These are phyloP conservation scores for Dolomedes plantarius DNA, from an alignment of 2,888 invertebrate genomes.

Conservation along the genomic window DNA sequence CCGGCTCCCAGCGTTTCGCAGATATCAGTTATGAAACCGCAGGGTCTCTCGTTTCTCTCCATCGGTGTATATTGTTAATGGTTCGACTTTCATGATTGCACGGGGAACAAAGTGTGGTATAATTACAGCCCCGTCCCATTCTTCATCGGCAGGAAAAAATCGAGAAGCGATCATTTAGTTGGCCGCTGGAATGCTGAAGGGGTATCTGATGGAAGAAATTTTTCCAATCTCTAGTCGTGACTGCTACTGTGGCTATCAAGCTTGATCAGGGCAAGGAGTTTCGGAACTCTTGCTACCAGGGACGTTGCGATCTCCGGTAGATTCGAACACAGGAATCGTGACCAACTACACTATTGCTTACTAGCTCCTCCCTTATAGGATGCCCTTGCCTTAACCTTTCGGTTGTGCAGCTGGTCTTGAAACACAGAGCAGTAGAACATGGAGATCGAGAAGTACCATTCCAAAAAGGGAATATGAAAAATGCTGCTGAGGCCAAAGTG, in stretches of 20 bases:
- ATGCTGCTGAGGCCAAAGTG: conserved; percentile 59
- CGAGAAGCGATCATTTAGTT: conserved; percentile 38
- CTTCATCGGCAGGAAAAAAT: conserved; percentile 38
- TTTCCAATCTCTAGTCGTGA: conserved; percentile 41
- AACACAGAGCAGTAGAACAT: conserved; percentile 27
- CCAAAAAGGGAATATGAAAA: conserved; percentile 59
- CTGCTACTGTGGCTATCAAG: conserved; percentile 59
- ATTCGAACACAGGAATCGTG: conserved; percentile 45
- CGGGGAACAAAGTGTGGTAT: conserved; percentile 28
- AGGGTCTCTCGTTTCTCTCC: background rate
- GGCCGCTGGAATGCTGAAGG: conserved; percentile 43
- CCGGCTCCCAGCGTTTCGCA: background rate
- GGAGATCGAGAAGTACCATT: conserved; percentile 45
- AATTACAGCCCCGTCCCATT: conserved; percentile 50
- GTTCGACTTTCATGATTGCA: conserved; percentile 18
- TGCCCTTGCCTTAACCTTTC: conserved; percentile 48
- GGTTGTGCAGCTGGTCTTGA: conserved; percentile 32
- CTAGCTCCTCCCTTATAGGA: conserved; percentile 37
- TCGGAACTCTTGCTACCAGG: conserved; percentile 22
- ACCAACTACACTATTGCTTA: conserved; percentile 50
- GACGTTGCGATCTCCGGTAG: conserved; percentile 33
- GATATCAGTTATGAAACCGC: background rate
- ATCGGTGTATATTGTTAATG: conserved; percentile 46
- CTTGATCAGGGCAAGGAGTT: conserved; percentile 30
- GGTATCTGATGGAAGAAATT: conserved; percentile 57